These are phyloP conservation scores for Psammodynastes pulverulentus DNA, from an alignment of 2,113 vertebrate species.

Conservation along the genomic window DNA sequence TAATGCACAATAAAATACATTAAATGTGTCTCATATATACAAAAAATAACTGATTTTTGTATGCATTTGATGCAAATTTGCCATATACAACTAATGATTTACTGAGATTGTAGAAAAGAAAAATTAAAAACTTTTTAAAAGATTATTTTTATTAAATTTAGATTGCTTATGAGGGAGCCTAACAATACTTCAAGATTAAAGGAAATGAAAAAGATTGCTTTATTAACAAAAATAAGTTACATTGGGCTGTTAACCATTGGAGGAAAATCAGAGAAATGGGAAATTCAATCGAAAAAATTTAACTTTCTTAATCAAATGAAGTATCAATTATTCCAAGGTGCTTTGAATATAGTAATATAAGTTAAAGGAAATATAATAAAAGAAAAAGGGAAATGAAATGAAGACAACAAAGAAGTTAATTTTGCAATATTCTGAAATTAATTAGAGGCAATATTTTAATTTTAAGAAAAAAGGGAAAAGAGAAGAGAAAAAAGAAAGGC, in stretches of 20 bases:
- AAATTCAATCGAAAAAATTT: background rate
- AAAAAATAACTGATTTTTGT: background rate
- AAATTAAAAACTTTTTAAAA: background rate
- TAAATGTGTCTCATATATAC: background rate
- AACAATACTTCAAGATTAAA: background rate
- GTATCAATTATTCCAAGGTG: rapidly evolving
- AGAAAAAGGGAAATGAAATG: background rate
- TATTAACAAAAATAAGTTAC: background rate
- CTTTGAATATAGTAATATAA: background rate
- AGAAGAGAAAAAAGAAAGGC: background rate
- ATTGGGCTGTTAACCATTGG: background rate
- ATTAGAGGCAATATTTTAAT: background rate
- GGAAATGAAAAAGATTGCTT: background rate
- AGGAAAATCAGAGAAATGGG: background rate
- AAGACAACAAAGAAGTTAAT: background rate
- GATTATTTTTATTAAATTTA: background rate
- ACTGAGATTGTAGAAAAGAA: background rate
- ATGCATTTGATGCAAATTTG: background rate
- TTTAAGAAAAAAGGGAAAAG: rapidly evolving
- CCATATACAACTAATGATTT: background rate
- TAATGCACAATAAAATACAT: slow-evolving; percentile 1
- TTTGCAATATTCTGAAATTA: background rate
- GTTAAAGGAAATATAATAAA: background rate
- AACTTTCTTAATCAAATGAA: background rate
- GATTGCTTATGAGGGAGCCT: background rate